A percentile compares a stretch with the other conserved stretches of the same genome.
These are phyloP conservation scores for Samia ricini DNA, from an alignment of 1,140 invertebrate genomes.

Conservation along the genomic window DNA sequence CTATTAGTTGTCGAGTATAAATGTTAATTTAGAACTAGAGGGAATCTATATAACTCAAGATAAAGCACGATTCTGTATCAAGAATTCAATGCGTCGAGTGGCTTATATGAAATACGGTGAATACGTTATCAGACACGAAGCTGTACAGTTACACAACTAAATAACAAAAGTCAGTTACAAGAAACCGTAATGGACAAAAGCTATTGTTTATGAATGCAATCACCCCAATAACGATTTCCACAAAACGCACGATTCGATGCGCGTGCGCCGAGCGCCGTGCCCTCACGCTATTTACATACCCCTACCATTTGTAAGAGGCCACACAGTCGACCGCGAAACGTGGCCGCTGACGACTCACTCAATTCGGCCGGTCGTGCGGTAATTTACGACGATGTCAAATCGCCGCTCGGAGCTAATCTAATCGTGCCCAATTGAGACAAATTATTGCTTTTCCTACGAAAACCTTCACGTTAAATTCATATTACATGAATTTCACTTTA, in stretches of 20 bases:
- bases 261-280: constrained; percentile 52
- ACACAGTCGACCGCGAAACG: constrained; percentile 15
- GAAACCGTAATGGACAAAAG: constrained; percentile 61
- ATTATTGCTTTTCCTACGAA: constrained; percentile 76
- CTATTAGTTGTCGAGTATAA: no score
- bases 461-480: constrained; percentile 64
- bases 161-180: constrained; percentile 56
- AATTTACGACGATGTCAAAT: constrained; percentile 75
- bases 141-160: constrained; percentile 52
- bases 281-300: constrained; percentile 57
- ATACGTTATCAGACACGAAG: constrained; percentile 46
- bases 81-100: constrained; percentile 9
- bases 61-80: constrained; percentile 37
- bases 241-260: constrained; percentile 73
- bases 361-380: constrained; percentile 42
- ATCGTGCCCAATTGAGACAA: constrained; percentile 74
- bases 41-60: constrained; percentile 27
- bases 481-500: constrained; percentile 64
- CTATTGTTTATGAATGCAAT: constrained; percentile 76
- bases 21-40: constrained; percentile 1
- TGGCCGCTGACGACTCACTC: constrained; percentile 33
- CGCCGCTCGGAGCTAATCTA: constrained; percentile 70
- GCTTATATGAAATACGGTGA: constrained; percentile 35
- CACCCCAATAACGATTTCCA: constrained; percentile 76
- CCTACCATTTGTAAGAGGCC: constrained; percentile 35